These are phyloP conservation scores for Brachionus paranguensis DNA, from an alignment of 1,140 invertebrate genomes.

Conservation along the genomic window DNA sequence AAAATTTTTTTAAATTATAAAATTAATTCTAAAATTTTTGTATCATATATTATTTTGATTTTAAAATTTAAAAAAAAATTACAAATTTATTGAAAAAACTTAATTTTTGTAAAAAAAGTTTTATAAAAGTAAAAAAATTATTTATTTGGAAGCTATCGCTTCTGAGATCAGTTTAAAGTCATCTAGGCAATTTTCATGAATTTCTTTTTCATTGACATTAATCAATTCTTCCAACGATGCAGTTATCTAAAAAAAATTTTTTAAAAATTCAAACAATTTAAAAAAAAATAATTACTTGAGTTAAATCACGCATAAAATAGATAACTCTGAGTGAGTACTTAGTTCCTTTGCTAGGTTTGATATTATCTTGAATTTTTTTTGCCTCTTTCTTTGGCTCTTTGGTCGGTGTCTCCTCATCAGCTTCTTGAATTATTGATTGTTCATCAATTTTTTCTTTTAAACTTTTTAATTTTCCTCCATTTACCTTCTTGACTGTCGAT, in stretches of 20 bases:
- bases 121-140: background rate
- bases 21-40: too few species aligned
- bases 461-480: background rate
- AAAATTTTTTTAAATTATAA: too few species aligned
- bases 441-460: conserved; percentile 23
- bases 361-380: background rate
- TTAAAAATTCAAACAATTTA: background rate
- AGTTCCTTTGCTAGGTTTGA: background rate
- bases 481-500: conserved; percentile 15
- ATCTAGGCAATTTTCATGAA: conserved; percentile 11
- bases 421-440: conserved; percentile 19
- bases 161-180: background rate
- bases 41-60: too few species aligned
- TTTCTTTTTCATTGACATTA: background rate
- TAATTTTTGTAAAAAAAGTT: background rate
- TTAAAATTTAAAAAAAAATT: too few species aligned
- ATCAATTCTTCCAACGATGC: background rate
- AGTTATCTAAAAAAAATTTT: background rate
- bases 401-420: background rate
- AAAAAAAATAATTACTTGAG: background rate
- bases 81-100: too few species aligned
- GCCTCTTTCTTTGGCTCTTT: background rate
- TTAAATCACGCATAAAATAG: background rate
- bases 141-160: background rate
- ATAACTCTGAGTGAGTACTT: background rate